Percentiles rank a stretch among this genome's conserved stretches.
phyloP scores from a whole-genome alignment of 2,888 invertebrate species.

The Eupithecia centaureata region DNA sequence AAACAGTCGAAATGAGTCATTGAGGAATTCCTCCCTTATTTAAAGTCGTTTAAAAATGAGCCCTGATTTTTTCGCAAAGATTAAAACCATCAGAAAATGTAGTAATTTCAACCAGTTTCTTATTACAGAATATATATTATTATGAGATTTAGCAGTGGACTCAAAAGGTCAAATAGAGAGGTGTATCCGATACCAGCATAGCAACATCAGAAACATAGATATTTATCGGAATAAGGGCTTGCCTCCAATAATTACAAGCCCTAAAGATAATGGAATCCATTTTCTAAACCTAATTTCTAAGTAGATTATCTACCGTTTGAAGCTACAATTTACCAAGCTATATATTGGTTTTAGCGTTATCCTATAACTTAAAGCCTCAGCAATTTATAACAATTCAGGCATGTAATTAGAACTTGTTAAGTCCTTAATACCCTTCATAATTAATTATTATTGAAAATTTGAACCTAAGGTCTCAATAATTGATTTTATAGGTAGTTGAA shows the following conservation, averaged over 20 bases:
- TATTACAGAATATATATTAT: too few species aligned
- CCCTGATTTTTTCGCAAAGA: too few species aligned
- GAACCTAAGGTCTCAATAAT: background rate
- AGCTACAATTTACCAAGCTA: background rate
- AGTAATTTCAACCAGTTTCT: too few species aligned
- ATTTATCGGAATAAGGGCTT: background rate
- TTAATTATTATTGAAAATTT: conserved; percentile 14
- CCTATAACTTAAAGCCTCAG: conserved; percentile 19
- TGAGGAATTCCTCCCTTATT: too few species aligned
- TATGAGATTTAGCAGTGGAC: background rate
- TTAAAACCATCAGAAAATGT: too few species aligned
- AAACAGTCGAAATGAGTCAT: too few species aligned
- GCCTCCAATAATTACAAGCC: background rate
- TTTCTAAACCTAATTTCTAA: background rate
- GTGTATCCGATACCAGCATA: background rate
- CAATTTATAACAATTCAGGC: conserved; percentile 28
- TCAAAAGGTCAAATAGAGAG: background rate
- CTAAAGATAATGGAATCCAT: background rate
- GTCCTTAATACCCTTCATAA: conserved; percentile 2
- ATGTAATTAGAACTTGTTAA: conserved; percentile 24
- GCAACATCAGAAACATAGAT: background rate
- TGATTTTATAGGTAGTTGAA: background rate
- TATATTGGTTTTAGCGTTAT: conserved; percentile 17
- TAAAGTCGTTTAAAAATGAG: too few species aligned
- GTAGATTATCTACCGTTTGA: background rate